These are phyloP conservation scores for Microtus richardsoni DNA, from an alignment of 2,113 vertebrate genomes.

Conservation along the genomic window DNA sequence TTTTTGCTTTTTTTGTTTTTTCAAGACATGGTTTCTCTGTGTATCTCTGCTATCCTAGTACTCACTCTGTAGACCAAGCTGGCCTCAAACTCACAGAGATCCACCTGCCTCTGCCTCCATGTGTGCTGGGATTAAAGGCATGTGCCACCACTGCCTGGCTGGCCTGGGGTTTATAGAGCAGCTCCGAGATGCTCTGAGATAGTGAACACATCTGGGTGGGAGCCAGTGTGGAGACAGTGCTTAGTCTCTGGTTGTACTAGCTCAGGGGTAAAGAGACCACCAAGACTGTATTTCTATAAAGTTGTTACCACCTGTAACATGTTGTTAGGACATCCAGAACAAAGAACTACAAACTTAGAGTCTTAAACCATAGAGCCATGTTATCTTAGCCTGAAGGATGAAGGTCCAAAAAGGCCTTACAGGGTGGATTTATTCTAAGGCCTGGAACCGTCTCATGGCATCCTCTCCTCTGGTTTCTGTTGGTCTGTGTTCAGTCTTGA, in stretches of 20 bases:
- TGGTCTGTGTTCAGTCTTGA: neutral
- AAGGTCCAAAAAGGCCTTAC: neutral
- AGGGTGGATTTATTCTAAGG: neutral
- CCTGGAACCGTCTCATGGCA: neutral
- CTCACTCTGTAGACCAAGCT: neutral
- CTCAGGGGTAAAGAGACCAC: neutral
- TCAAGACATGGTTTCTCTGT: neutral
- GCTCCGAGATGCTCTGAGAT: neutral
- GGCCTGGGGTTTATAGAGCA: conserved; percentile 39
- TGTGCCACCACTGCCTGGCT: neutral
- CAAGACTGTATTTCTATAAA: neutral
- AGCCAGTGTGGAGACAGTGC: neutral
- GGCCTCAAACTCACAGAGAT: neutral
- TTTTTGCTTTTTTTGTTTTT: neutral
- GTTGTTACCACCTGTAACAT: neutral
- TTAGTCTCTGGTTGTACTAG: neutral
- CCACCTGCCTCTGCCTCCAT: neutral
- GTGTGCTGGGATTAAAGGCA: neutral
- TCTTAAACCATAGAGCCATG: neutral
- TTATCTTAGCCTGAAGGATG: neutral
- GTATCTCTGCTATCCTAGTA: neutral
- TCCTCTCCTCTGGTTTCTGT: neutral
- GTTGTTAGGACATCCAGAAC: neutral
- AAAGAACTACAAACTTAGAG: neutral
- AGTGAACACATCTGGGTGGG: neutral